Evolutionary conservation across 1,140 invertebrate genomes (phyloP).

Genomic region (Phortica variegata): DNA sequence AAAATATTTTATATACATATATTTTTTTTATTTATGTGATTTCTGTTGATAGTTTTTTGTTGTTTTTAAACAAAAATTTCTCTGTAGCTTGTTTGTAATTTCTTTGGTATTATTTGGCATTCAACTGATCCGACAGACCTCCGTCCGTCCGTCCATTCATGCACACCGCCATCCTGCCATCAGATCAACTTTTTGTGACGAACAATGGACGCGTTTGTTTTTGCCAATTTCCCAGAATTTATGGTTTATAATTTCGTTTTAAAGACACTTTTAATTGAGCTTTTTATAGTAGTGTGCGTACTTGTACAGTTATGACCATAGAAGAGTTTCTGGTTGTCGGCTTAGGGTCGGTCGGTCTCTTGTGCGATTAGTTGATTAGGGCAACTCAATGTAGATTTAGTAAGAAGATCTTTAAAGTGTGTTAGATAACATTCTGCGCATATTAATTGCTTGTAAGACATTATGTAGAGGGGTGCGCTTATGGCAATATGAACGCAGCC

Average conservation of each 20-base stretch:
- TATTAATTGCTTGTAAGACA: too few species aligned
- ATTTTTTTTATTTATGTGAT: constrained; percentile 8
- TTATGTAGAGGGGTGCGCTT: too few species aligned
- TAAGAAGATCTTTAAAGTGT: too few species aligned
- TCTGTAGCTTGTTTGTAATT: too few species aligned
- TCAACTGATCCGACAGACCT: too few species aligned
- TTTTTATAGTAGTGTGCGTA: constrained; percentile 33
- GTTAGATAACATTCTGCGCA: too few species aligned
- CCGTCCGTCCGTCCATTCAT: too few species aligned
- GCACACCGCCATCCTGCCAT: neutral
- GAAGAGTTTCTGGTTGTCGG: neutral
- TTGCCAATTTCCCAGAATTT: constrained; percentile 54
- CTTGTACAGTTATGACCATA: neutral
- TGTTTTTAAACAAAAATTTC: too few species aligned
- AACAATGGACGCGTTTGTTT: constrained; percentile 41
- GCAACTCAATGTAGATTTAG: too few species aligned
- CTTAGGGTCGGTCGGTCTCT: neutral
- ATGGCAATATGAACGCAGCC: too few species aligned
- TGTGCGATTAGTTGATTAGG: too few species aligned
- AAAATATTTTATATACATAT: constrained; percentile 11
- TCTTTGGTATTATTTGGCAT: too few species aligned
- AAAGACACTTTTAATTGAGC: constrained; percentile 56
- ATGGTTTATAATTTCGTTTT: constrained; percentile 52
- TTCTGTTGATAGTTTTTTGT: constrained; percentile 8
- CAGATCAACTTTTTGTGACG: neutral